phyloP scores from a whole-genome alignment of 2,113 vertebrate species.

The Elephantulus edwardii region DNA sequence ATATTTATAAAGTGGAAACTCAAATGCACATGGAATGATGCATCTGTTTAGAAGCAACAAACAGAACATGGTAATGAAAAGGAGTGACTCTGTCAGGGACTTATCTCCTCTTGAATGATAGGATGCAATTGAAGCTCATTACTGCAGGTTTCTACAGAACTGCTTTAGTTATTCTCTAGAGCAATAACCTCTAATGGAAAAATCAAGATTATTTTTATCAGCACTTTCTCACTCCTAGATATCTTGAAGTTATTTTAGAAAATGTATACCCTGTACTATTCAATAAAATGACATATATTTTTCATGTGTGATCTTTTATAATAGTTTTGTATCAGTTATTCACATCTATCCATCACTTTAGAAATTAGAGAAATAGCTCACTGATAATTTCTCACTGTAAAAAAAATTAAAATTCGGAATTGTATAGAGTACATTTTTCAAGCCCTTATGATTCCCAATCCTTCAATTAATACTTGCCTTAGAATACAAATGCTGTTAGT shows the following conservation, averaged over 20 bases:
- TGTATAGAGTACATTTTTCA: neutral
- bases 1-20: neutral
- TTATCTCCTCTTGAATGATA: neutral
- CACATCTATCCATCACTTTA: neutral
- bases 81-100: neutral
- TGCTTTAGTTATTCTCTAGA: neutral
- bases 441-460: neutral
- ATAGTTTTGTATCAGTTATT: neutral
- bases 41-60: neutral
- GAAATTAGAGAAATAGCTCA: neutral
- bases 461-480: neutral
- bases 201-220: neutral
- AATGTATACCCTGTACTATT: neutral
- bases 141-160: neutral
- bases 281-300: neutral
- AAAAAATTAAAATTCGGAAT: neutral
- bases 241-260: conserved; percentile 12
- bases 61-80: neutral
- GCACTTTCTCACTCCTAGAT: neutral
- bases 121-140: neutral
- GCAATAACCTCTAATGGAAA: neutral
- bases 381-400: neutral
- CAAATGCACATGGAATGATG: neutral
- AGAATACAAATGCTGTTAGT: neutral
- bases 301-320: conserved; percentile 12